These are phyloP conservation scores for Bolborhynchus lineola DNA, from an alignment of 2,113 vertebrate species.

Conservation along the genomic window DNA sequence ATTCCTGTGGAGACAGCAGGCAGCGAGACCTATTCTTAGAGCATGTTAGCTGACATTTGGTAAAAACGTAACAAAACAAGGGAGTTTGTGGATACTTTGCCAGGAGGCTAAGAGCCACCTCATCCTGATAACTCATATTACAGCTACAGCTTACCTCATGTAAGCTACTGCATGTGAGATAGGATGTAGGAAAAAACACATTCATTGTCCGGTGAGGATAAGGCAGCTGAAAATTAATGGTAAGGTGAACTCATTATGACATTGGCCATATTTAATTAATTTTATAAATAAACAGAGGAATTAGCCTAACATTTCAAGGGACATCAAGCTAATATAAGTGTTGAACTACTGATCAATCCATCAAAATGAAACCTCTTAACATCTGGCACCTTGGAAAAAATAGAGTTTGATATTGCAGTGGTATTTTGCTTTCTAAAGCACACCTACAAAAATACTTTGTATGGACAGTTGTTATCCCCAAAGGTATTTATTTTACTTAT, in stretches of 20 bases:
- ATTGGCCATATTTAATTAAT: neutral
- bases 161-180: neutral
- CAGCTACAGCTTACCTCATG: neutral
- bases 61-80: neutral
- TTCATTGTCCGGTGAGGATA: neutral
- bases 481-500: neutral
- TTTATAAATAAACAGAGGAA: neutral
- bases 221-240: neutral
- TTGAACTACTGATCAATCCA: neutral
- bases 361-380: neutral
- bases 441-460: neutral
- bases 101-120: neutral
- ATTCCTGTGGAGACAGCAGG: neutral
- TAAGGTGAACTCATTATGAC: neutral
- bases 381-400: neutral
- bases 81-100: neutral
- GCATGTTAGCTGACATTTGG: neutral
- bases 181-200: neutral
- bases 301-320: neutral
- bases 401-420: neutral
- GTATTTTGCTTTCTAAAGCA: neutral
- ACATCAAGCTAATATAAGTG: neutral
- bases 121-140: neutral
- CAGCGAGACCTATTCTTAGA: slow-evolving; percentile 2
- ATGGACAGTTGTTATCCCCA: neutral